These are phyloP conservation scores for Linepithema humile DNA, from an alignment of 1,140 invertebrate genomes.

Conservation along the genomic window DNA sequence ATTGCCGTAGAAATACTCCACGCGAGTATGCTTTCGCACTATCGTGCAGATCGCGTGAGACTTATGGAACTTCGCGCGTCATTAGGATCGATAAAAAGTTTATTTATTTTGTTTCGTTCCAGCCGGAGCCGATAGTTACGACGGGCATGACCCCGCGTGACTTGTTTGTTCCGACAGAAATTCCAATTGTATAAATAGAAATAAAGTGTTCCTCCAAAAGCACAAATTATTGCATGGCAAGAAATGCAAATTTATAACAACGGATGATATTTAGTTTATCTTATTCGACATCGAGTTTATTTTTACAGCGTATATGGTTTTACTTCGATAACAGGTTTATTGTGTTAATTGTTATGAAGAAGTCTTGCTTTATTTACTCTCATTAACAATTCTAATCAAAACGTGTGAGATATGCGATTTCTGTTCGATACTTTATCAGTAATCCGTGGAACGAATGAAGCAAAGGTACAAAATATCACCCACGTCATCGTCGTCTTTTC, in stretches of 20 bases:
- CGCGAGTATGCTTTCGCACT: background rate
- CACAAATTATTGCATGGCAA: background rate
- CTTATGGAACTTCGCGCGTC: background rate
- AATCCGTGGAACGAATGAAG: background rate
- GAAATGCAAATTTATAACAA: background rate
- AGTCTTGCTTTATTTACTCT: background rate
- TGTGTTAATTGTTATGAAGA: background rate
- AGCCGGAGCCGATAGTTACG: background rate
- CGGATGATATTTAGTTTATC: too few species aligned
- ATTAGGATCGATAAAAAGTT: background rate
- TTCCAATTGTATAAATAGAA: background rate
- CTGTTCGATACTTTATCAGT: background rate
- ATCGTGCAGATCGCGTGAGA: background rate
- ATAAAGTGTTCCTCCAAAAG: background rate
- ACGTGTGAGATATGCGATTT: background rate
- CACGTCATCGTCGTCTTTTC: conserved; percentile 8
- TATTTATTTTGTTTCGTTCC: background rate
- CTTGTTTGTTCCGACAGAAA: background rate
- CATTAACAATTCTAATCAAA: conserved; percentile 23
- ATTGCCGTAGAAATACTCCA: background rate
- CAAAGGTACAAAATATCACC: background rate
- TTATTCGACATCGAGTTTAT: too few species aligned
- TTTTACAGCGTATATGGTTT: too few species aligned
- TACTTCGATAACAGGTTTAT: background rate
- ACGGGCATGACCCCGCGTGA: background rate